phyloP scores from a whole-genome alignment of 2,797 vertebrate species.

The Bradypodion ventrale region DNA sequence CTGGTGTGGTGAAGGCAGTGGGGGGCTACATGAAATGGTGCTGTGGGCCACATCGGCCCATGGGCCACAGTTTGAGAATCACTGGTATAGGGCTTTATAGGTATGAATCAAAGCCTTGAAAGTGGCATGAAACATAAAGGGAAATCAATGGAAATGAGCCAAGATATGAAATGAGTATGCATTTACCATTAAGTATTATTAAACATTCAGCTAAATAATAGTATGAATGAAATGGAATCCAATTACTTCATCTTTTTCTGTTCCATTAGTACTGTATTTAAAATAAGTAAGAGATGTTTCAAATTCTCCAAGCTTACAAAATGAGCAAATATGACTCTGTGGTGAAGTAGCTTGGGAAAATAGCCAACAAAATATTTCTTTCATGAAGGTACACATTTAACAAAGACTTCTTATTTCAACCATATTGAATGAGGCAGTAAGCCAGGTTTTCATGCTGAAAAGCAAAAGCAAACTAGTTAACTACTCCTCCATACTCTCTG shows the following conservation, averaged over 20 bases:
- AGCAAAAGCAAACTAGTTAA: slow-evolving; percentile 37
- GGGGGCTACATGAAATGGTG: no score
- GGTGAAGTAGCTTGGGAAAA: neutral
- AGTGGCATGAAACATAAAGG: no score
- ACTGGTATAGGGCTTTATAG: no score
- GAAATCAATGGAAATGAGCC: no score
- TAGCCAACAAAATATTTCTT: neutral
- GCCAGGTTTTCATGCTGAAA: slow-evolving; percentile 48
- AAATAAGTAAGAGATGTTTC: neutral
- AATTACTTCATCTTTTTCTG: neutral
- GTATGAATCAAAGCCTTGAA: no score
- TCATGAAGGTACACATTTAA: neutral
- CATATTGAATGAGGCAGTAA: slow-evolving; percentile 27
- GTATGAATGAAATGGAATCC: neutral
- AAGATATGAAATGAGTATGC: neutral
- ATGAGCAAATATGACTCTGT: neutral
- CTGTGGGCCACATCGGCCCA: no score
- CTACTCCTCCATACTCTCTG: slow-evolving; percentile 20
- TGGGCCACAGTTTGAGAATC: no score
- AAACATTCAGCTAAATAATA: neutral
- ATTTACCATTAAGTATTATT: neutral
- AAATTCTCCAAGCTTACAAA: slow-evolving; percentile 18
- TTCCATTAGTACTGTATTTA: neutral
- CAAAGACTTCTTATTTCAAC: slow-evolving; percentile 27
- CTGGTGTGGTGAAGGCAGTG: no score